Conservation (phyloP, 2,888 invertebrate species). For the Sympetrum striolatum region DNA sequence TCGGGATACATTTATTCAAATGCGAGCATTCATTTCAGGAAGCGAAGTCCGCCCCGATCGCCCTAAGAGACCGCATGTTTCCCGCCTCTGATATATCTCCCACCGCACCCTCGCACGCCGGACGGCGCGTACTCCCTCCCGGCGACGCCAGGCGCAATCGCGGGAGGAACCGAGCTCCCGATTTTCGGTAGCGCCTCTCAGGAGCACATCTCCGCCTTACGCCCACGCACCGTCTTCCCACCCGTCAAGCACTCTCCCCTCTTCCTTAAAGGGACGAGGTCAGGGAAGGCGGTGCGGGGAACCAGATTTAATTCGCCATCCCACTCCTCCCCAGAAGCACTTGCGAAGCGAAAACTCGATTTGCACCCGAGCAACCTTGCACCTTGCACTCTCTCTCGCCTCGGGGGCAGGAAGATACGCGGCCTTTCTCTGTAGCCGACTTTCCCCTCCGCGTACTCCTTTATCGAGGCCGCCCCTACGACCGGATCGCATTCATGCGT, state of each 20-base stretch:
- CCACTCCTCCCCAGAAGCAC: neutral
- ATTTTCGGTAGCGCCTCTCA: neutral
- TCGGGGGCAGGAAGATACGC: too few relatives aligned
- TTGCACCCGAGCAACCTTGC: constrained; percentile 17
- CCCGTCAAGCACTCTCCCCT: neutral
- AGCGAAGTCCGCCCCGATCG: neutral
- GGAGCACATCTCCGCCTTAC: neutral
- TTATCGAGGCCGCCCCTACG: neutral
- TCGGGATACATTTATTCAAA: too few relatives aligned
- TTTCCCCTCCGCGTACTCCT: neutral
- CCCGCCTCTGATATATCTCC: neutral
- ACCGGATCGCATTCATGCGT: neutral
- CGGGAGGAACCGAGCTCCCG: neutral
- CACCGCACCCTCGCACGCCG: neutral
- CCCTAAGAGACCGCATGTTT: neutral
- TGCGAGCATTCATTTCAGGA: neutral
- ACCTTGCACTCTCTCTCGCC: constrained; percentile 20
- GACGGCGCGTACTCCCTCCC: neutral
- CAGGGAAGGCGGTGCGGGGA: neutral
- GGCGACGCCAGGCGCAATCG: neutral
- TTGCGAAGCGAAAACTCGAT: constrained; percentile 9
- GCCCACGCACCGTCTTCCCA: constrained; percentile 27
- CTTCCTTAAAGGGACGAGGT: constrained; percentile 27
- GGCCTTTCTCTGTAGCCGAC: neutral
- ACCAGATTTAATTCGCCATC: constrained; percentile 8